Conservation (phyloP, 2,113 vertebrate species). For the Hyaena hyaena region DNA sequence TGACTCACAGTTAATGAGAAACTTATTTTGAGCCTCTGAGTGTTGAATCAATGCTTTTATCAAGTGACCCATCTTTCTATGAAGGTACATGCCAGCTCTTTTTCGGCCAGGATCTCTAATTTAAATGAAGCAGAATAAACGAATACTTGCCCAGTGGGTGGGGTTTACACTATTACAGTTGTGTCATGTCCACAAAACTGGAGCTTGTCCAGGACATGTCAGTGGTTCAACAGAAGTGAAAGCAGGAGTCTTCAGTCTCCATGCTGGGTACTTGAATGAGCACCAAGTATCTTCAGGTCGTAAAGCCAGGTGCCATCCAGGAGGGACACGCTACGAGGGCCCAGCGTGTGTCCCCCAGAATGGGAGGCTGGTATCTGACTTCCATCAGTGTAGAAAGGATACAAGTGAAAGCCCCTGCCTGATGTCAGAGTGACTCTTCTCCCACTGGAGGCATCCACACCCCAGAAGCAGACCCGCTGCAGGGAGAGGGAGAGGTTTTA, state of each 20-base stretch:
- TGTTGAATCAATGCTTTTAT: neutral
- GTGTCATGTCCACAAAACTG: neutral
- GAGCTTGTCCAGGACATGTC: neutral
- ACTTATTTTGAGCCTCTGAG: neutral
- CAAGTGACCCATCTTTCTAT: neutral
- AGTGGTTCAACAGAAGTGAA: neutral
- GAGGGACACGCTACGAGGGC: neutral
- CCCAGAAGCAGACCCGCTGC: neutral
- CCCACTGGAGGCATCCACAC: accelerated
- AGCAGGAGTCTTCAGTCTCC: neutral
- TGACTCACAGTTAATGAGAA: neutral
- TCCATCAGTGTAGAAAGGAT: neutral
- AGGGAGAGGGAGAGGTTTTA: neutral
- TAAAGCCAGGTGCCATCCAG: neutral
- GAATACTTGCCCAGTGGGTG: neutral
- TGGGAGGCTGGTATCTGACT: neutral
- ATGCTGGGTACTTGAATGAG: neutral
- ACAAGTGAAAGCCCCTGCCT: neutral
- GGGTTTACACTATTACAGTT: neutral
- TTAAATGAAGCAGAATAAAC: neutral
- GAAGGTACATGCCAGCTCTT: neutral
- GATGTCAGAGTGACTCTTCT: neutral
- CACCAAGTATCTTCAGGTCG: neutral
- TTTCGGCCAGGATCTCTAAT: neutral
- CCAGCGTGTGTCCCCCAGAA: neutral